These are phyloP conservation scores for Tyrophagus putrescentiae DNA, from an alignment of 1,140 invertebrate genomes.

Conservation along the genomic window DNA sequence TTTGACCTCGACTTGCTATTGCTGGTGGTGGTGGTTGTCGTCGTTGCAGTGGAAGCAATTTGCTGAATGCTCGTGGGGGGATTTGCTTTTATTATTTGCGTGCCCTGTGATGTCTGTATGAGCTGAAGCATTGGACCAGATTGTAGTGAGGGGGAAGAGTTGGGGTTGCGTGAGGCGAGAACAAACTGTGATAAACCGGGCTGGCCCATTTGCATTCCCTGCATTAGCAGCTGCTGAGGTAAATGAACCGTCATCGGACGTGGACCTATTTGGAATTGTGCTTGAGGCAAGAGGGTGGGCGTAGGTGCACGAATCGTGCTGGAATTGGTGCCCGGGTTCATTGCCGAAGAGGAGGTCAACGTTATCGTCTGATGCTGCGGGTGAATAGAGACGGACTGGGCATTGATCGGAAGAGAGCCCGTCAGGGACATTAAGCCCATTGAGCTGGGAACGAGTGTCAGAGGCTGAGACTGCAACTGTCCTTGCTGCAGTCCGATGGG, in stretches of 20 bases:
- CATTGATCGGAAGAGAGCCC: neutral
- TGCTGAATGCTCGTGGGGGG: neutral
- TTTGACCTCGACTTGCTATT: constrained; percentile 13
- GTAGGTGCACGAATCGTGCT: neutral
- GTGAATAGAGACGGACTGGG: neutral
- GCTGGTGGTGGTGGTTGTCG: neutral
- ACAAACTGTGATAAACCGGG: neutral
- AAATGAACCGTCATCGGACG: constrained; percentile 5
- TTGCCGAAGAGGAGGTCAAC: neutral
- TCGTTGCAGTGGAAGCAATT: neutral
- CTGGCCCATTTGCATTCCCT: neutral
- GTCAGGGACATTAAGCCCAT: neutral
- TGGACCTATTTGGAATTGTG: constrained; percentile 16
- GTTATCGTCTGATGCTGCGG: neutral
- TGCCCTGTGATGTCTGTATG: constrained; percentile 21
- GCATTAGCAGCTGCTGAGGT: constrained; percentile 17
- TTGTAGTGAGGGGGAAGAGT: constrained; percentile 2
- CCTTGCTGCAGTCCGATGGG: no score
- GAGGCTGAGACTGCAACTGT: neutral
- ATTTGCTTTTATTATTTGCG: constrained; percentile 4
- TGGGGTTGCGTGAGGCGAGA: neutral
- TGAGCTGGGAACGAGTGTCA: neutral
- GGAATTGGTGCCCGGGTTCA: neutral
- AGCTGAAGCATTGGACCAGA: constrained; percentile 20
- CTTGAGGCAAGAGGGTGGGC: neutral